Base-by-base conservation (phyloP, 2,888 invertebrate species). In the Leptopilina syphax region DNA sequence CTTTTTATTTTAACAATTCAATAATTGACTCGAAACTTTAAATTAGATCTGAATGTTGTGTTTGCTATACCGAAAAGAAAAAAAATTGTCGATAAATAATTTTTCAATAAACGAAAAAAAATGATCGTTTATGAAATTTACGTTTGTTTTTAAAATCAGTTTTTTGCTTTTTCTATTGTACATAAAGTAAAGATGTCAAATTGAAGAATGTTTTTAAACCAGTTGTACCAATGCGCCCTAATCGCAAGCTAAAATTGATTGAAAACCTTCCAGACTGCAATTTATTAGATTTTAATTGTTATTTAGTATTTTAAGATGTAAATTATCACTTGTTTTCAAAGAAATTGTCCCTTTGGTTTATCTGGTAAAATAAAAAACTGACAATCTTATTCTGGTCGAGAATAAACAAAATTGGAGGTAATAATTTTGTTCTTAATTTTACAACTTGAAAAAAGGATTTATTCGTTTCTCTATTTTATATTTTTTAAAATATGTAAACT, bases 281-380 rank as follows among this genome's bases (percentile, higher is more conserved):
- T 54, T 73, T 73, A 54, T 73, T 73, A 73, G 70, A 54, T 73
- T 73, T 57, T 57, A 73, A 73, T 54, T 73, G 73, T 73, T 73
- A 73, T 73, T 73, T 73, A 73, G 57, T 73, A n/a, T 73, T 73
- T 57, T 73, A 73, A 73, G 73, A 27, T 70, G 34, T 54, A 34
- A 73, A 73, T 73, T 73, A 73, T 54, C 24, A n/a, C 73, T 57
- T 73, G 63, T 63, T 63, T 63, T 63, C 24, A 5, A 60, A 6
- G 18, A 18, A 60, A 60, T 24, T 8, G 8, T 24, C 18, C 18
- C 6, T 63, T 63, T 63, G 63, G 50, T 50, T 50, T 63, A 63
- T 24, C 24, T 24, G 63, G 24, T 63, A 6, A 24, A 63, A 63
- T 18, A 24, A 57, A 57, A 34, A 6, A 34, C 34, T 60, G 18